Base-by-base conservation (phyloP, 2,888 invertebrate species). In the Tenthredo notha region DNA sequence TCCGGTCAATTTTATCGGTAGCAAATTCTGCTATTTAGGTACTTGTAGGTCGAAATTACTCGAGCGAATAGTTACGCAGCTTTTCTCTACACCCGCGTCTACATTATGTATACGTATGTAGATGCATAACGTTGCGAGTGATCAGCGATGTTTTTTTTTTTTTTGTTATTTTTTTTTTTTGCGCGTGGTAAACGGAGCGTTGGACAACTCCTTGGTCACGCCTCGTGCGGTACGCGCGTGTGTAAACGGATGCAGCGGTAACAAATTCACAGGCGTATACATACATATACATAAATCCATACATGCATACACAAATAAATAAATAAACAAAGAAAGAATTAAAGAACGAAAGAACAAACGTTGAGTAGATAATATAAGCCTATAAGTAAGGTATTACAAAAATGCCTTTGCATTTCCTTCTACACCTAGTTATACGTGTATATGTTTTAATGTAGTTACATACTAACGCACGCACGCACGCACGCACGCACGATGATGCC, bases 141-240 rank as follows among this genome's bases (percentile, higher is more conserved):
- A 67, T 67, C 25, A 29, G 2, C n/a, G 9, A 10, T 74, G 67
- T 74, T 74, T 50, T 50, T 15, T 47, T 54, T n/a, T n/a, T n/a
- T n/a, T n/a, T n/a, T n/a, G n/a, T n/a, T n/a, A n/a, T n/a, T n/a
- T n/a, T n/a, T n/a, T n/a, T n/a, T n/a, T n/a, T n/a, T n/a, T n/a
- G n/a, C n/a, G 47, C 50, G n/a, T 21, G 40, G 50, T 77, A 47
- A 50, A 25, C 29, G 54, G 25, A 25, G 33, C 29, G 25, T 33
- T 29, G 33, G 43, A n/a, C 21, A 25, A 77, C 77, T 77, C 77
- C 50, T 77, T 77, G 77, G 77, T 77, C 77, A 77, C 77, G 77
- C 72, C 72, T 74, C 72, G 72, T 25, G 72, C 29, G 33, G 50
- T 77, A 77, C 50, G 54, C 47, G 77, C 33, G 77, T 77, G 54